Percentiles rank a stretch among this genome's conserved stretches.
phyloP scores from a whole-genome alignment of 2,797 vertebrate genomes.

The Threskiornis aethiopicus region DNA sequence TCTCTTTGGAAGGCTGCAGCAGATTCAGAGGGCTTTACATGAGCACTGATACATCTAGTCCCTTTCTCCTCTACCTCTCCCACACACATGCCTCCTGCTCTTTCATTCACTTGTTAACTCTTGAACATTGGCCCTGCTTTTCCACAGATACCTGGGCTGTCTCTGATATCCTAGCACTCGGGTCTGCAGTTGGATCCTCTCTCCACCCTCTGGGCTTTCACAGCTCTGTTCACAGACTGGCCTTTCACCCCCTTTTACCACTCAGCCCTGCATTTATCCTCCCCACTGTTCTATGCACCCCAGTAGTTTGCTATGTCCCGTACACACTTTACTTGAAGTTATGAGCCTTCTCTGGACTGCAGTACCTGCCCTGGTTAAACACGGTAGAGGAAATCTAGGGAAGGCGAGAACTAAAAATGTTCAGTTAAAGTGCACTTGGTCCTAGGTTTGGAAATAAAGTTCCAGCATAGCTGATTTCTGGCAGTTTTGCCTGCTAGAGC shows the following conservation, averaged over 20 bases:
- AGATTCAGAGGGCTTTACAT: background rate
- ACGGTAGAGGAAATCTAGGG: background rate
- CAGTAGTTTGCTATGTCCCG: background rate
- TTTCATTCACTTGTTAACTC: background rate
- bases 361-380: background rate
- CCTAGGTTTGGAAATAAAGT: background rate
- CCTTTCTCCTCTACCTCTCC: background rate
- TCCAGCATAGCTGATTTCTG: background rate
- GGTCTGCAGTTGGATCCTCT: background rate
- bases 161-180: fast-evolving
- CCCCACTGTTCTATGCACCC: fast-evolving
- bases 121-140: background rate
- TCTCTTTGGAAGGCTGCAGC: background rate
- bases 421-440: background rate
- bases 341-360: background rate
- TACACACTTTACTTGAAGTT: background rate
- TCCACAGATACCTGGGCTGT: background rate
- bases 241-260: background rate
- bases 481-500: background rate
- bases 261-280: background rate
- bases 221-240: background rate
- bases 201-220: background rate
- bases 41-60: background rate
- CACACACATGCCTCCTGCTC: background rate
- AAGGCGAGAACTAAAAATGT: background rate